Base-by-base conservation (phyloP, 2,797 vertebrate genomes). In the Labeo calbasu region DNA sequence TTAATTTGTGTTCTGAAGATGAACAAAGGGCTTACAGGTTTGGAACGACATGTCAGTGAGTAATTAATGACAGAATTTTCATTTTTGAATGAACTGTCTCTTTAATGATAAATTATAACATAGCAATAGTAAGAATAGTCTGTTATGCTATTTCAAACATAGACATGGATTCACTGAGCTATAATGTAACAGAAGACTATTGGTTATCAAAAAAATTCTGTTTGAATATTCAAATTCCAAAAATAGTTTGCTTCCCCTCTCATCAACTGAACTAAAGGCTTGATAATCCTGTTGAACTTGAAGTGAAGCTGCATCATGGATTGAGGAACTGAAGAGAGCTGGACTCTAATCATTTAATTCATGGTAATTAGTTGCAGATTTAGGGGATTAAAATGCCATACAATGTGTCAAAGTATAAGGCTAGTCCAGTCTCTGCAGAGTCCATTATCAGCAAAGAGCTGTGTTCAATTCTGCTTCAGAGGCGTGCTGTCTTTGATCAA, bases 391-490 rank as follows among this genome's bases (percentile, higher is more conserved):
- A 83, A 75, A 87, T 77, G 63, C 32, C 70, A 76, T 79, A 78
- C 65, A 87, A 82, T 83, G 71, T 86, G 55, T 82, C 69, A 69
- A 21, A 83, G n/a, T 57, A 48, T 53, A 69, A 40, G 55, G 40
- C 81, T 43, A 63, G 80, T 66, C 53, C 82, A 77, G 48, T 51
- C 50, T 46, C 40, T 84, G 61, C 90, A 89, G 77, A 2, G 86
- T 88, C 89, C 86, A 80, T 82, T 84, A 85, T 91, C 89, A 92
- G 83, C 46, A 48, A 40, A 51, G 91, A 83, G 77, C 81, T 84
- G 72, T 40, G 86, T 28, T 65, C 82, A 77, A 66, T 78, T 86
- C 7, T 77, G 91, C 75, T 83, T 84, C 73, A 65, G 84, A 72
- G 73, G 63, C 86, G 83, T 88, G 85, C 70, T 17, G 57, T 53